phyloP scores from a whole-genome alignment of 2,888 invertebrate species.

The Lepetodrilus schrolli region DNA sequence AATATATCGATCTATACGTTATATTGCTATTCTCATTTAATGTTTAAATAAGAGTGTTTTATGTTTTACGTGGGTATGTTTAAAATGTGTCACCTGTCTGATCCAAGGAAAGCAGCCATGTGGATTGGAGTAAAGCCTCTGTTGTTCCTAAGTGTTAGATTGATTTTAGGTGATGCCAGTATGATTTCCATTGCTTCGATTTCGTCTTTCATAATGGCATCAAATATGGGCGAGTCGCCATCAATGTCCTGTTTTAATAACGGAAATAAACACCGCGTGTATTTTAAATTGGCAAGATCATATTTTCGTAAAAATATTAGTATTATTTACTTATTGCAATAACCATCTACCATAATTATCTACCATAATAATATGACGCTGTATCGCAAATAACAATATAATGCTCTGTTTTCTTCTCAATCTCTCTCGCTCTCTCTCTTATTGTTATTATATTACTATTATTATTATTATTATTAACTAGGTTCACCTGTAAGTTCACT shows the following conservation, averaged over 20 bases:
- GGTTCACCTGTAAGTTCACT: conserved; percentile 81
- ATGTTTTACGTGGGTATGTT: background rate
- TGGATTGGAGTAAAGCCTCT: conserved; percentile 89
- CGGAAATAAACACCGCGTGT: no score
- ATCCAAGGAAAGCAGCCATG: conserved; percentile 89
- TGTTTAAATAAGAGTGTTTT: background rate
- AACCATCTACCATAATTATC: no score
- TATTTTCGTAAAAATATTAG: no score
- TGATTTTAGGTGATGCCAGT: conserved; percentile 81
- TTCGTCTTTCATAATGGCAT: conserved; percentile 86
- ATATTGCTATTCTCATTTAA: background rate
- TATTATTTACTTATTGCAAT: no score
- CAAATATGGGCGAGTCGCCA: conserved; percentile 88
- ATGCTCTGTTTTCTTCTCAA: no score
- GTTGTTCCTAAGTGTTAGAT: conserved; percentile 85
- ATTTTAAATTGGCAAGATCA: no score
- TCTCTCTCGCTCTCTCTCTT: no score
- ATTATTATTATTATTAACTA: no score
- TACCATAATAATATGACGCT: no score
- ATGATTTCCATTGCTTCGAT: conserved; percentile 84
- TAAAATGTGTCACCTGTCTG: conserved; percentile 79
- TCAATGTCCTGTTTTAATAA: conserved; percentile 83
- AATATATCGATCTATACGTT: background rate
- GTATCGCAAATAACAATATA: no score
- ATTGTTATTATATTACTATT: no score